Conservation (phyloP, 2,888 invertebrate genomes). For the Dolichomitus sp. region DNA sequence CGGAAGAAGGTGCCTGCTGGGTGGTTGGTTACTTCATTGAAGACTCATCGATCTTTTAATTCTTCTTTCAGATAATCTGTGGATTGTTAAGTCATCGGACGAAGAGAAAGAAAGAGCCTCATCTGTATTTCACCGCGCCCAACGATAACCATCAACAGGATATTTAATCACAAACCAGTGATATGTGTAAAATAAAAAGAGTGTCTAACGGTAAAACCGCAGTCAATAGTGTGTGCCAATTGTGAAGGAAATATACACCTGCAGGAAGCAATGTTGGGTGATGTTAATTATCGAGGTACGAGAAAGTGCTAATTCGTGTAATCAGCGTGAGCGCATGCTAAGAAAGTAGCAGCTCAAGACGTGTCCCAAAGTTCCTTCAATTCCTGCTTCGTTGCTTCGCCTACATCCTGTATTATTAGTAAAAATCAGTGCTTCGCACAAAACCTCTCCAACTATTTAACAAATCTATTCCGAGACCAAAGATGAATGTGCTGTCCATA, state of each 20-base stretch:
- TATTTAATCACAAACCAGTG: slow-evolving; percentile 13
- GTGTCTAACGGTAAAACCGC: slow-evolving; percentile 1
- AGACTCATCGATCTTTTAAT: slow-evolving; percentile 27
- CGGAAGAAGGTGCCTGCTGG: neutral
- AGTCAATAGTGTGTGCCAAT: slow-evolving; percentile 6
- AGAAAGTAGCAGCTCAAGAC: neutral
- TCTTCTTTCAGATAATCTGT: slow-evolving; percentile 36
- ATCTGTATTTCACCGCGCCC: neutral
- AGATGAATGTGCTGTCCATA: slow-evolving; percentile 39
- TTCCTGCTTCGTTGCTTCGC: neutral
- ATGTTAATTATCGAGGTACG: slow-evolving; percentile 48
- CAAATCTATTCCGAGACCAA: slow-evolving; percentile 15
- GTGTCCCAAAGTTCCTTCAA: neutral
- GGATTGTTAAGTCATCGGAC: slow-evolving; percentile 13
- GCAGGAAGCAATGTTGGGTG: slow-evolving; percentile 18
- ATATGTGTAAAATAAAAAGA: slow-evolving; percentile 4
- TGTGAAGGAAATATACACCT: slow-evolving; percentile 16
- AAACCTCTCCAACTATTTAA: neutral
- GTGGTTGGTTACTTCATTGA: neutral
- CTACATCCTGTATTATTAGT: neutral
- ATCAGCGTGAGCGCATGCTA: slow-evolving; percentile 21
- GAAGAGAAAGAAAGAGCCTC: neutral
- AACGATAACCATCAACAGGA: neutral
- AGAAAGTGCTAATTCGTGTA: slow-evolving; percentile 44
- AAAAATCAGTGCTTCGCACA: neutral